Conservation (phyloP, 2,888 invertebrate species). For the Drosophila robusta region DNA sequence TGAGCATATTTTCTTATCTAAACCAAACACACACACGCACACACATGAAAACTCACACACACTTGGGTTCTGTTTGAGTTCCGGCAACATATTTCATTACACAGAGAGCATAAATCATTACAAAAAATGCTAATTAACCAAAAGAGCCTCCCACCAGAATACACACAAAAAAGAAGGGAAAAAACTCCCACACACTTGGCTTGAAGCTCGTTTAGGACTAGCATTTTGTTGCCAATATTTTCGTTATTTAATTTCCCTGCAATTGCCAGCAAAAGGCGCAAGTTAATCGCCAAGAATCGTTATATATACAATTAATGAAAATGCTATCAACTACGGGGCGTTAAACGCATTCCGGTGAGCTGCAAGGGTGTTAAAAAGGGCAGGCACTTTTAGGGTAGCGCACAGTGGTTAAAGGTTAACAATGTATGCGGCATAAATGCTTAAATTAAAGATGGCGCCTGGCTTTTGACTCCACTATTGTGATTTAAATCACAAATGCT, state of each 20-base stretch:
- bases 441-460: too few species aligned
- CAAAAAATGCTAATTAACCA: slow-evolving; percentile 72
- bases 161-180: not conserved
- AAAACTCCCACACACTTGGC: not conserved
- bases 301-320: slow-evolving; percentile 67
- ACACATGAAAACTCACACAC: slow-evolving; percentile 14
- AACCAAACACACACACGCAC: slow-evolving; percentile 30
- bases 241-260: slow-evolving; percentile 53
- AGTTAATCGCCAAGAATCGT: slow-evolving; percentile 63
- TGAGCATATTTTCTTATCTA: slow-evolving; percentile 76
- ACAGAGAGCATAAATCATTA: slow-evolving; percentile 62
- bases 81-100: slow-evolving; percentile 64
- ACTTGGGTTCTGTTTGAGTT: slow-evolving; percentile 25
- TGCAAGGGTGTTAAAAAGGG: not conserved
- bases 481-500: too few species aligned
- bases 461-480: too few species aligned
- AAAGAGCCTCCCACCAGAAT: slow-evolving; percentile 6
- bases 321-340: slow-evolving; percentile 25
- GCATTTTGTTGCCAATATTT: slow-evolving; percentile 29
- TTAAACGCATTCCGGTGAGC: slow-evolving; percentile 17
- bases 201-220: slow-evolving; percentile 19
- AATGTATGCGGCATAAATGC: too few species aligned
- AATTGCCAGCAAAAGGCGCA: slow-evolving; percentile 30
- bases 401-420: slow-evolving; percentile 16
- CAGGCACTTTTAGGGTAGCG: slow-evolving; percentile 11